Base-by-base conservation (phyloP, 2,113 vertebrate genomes). In the Physeter macrocephalus region DNA sequence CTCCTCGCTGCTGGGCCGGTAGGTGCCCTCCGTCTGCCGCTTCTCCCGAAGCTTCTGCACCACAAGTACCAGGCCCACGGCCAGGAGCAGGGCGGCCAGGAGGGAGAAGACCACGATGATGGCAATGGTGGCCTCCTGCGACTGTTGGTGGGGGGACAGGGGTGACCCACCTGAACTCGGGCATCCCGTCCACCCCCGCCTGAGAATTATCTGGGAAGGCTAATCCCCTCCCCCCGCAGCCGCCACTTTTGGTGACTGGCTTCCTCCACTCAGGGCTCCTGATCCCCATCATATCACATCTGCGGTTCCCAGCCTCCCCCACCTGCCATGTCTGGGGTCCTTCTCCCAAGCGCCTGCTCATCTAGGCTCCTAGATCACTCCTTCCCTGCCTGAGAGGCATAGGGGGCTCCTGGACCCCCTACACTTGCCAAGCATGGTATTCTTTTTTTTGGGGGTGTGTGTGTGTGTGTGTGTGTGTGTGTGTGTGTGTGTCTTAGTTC, bases 1-100 rank as follows among this genome's bases (percentile, higher is more conserved):
- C 98, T 99, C 99, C 97, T 99, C 99, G 0, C 98, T 98, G 72
- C 99, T 99, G 64, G 99, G 99, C 72, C 98, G 97, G 97, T 99
- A 99, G 5, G 97, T 99, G 90, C 99, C 99, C 97, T 99, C 99
- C 9, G 98, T 98, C 97, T 98, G 98, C 13, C 99, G 98, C 69
- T 99, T 99, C 98, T 99, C 99, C 46, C 98, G 98, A 57, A 99
- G 93, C 77, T 98, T 98, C 82, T 99, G 88, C 12, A 99, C 98
- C 67, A 99, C 80, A 62, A 99, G 75, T 11, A 64, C 88, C 91
- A 99, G 82, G 36, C 96, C 97, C 46, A 98, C 98, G 1, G 98
- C 98, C 89, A 98, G 69, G 92, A 99, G 71, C 41, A 98, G 86
- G 43, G 98, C 98, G 4, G 98, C 96, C 13, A 99, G 98, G 46